These are phyloP conservation scores for Falcaria lacertinaria DNA, from an alignment of 2,888 invertebrate species.

Conservation along the genomic window DNA sequence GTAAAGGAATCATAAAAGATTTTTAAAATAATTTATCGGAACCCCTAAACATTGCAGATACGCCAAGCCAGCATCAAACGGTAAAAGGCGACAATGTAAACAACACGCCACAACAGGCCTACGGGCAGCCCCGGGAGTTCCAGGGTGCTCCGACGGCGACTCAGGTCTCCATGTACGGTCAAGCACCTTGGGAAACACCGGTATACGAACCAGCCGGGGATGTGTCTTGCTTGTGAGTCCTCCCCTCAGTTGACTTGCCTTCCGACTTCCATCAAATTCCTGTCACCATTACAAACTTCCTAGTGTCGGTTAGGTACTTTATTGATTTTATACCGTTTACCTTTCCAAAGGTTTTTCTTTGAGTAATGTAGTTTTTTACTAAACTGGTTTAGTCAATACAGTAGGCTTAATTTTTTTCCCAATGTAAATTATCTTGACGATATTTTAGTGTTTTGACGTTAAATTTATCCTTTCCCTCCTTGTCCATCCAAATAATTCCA, in stretches of 20 bases:
- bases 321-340: too few species aligned
- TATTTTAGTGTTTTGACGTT: constrained; percentile 13
- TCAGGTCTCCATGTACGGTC: constrained; percentile 58
- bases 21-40: constrained; percentile 17
- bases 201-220: constrained; percentile 74
- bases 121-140: constrained; percentile 65
- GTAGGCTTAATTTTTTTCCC: too few species aligned
- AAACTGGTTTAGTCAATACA: too few species aligned
- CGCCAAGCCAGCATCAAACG: constrained; percentile 62
- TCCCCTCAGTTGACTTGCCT: constrained; percentile 52
- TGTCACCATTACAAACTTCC: constrained; percentile 12
- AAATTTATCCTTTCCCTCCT: constrained; percentile 8
- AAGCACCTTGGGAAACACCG: constrained; percentile 64
- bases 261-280: constrained; percentile 40
- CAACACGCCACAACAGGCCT: constrained; percentile 68
- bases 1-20: too few species aligned
- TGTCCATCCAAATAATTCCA: constrained; percentile 19
- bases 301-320: too few species aligned
- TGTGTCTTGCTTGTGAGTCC: constrained; percentile 78
- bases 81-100: constrained; percentile 78
- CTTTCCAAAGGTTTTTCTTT: too few species aligned
- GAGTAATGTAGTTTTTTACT: too few species aligned
- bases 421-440: background rate
- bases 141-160: constrained; percentile 47
- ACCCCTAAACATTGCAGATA: constrained; percentile 61